Evolutionary conservation across 2,113 vertebrate genomes (phyloP).

Genomic region (Chaetodon trifascialis): DNA sequence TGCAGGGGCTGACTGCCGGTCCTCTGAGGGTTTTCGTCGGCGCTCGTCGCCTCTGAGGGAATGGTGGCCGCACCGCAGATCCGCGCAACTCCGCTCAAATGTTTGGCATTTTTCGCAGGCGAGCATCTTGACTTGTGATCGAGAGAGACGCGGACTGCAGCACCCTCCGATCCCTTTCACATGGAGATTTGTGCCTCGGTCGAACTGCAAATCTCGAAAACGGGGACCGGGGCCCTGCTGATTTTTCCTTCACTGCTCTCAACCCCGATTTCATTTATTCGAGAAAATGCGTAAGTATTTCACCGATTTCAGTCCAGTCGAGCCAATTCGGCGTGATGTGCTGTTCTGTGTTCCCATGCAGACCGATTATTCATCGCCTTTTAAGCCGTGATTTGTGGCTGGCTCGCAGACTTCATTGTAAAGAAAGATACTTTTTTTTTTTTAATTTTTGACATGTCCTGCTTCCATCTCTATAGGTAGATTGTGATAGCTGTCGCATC

Average conservation of each 20-base stretch:
- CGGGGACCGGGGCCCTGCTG: conserved; percentile 75
- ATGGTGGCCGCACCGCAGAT: conserved; percentile 69
- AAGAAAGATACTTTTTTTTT: conserved; percentile 53
- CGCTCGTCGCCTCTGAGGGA: conserved; percentile 44
- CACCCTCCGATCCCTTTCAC: conserved; percentile 66
- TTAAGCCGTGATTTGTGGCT: conserved; percentile 37
- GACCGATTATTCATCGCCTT: conserved; percentile 46
- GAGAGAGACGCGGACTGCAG: conserved; percentile 75
- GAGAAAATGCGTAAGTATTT: conserved; percentile 81
- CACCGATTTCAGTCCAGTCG: conserved; percentile 21
- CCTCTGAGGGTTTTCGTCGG: conserved; percentile 40
- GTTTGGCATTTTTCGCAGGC: conserved; percentile 70
- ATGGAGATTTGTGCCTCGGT: conserved; percentile 76
- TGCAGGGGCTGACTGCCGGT: conserved; percentile 50
- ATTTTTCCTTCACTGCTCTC: conserved; percentile 46
- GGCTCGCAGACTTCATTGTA: conserved; percentile 31
- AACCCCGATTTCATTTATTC: conserved; percentile 66
- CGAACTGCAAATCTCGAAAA: conserved; percentile 67
- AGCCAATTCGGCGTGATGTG: conserved; percentile 12
- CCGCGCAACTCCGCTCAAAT: conserved; percentile 69
- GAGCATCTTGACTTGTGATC: conserved; percentile 72
- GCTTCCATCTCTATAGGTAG: conserved; percentile 3
- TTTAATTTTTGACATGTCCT: not conserved
- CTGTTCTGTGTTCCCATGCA: not conserved
- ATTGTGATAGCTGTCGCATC: conserved; percentile 60